Base-by-base conservation (phyloP, 2,113 vertebrate genomes). In the Cricetomys ansorgei region DNA sequence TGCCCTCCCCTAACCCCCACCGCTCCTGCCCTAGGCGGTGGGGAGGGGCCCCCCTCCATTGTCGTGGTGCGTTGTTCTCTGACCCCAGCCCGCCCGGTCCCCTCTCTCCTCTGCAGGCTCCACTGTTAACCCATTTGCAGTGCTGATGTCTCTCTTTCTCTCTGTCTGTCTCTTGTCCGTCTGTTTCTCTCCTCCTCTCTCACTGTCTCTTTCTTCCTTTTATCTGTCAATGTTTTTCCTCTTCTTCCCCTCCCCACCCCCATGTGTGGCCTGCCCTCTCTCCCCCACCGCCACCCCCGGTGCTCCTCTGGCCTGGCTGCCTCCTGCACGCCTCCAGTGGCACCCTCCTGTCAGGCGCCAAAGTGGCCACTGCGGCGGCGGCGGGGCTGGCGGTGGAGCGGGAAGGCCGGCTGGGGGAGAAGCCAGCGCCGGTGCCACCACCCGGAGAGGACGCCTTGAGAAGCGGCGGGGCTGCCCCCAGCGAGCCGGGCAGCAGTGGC, bases 391-490 rank as follows among this genome's bases (percentile, higher is more conserved):
- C 98, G 97, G 98, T 98, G 99, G 99, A 98, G 27, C 98, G 98
- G 95, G 98, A 98, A 97, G 98, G 98, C 96, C 98, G 98, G 97
- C 97, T 98, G 57, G 98, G 98, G 98, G 99, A 99, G 99, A 99
- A 99, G 98, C 99, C 98, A 97, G 99, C 98, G 97, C 97, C 96
- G 62, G 96, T 55, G 98, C 97, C 90, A 25, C 96, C 97, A 92
- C 94, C 97, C 50, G 98, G 98, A 98, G 99, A 99, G 98, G 99
- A 99, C 98, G 98, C 99, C 98, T 97, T 99, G 99, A 99, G 99
- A 99, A 99, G 99, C 99, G 99, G 99, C 98, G 97, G 99, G 98
- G 98, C 99, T 96, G 99, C 99, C 97, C 99, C 98, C 98, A 98
- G 98, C 98, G 99, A 99, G 98, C 98, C 98, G 94, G 98, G 98